Percentiles rank a stretch among this genome's conserved stretches.
phyloP scores from a whole-genome alignment of 2,888 invertebrate species.

The Erynnis tages region DNA sequence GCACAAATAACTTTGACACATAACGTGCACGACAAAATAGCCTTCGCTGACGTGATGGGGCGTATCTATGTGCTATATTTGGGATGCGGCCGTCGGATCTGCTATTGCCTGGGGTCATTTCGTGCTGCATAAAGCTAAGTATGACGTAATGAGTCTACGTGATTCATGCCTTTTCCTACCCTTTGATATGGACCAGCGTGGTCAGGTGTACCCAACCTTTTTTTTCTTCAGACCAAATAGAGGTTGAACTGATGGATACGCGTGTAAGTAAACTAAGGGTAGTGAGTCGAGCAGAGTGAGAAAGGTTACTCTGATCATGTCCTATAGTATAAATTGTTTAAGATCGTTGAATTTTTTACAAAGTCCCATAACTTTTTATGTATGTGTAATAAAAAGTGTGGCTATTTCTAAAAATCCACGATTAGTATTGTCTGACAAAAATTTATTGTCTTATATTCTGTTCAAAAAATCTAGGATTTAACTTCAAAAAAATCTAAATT shows the following conservation, averaged over 20 bases:
- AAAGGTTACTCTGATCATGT: too few relatives aligned
- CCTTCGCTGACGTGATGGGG: slow-evolving; percentile 44
- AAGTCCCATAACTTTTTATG: too few relatives aligned
- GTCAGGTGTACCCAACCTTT: slow-evolving; percentile 4
- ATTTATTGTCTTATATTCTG: too few relatives aligned
- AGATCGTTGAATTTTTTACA: neutral
- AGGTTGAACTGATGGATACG: neutral
- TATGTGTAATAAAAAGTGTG: too few relatives aligned
- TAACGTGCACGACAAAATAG: slow-evolving; percentile 28
- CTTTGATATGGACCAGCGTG: slow-evolving; percentile 19
- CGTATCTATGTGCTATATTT: slow-evolving; percentile 46
- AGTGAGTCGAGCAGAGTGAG: too few relatives aligned
- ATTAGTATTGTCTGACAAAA: too few relatives aligned
- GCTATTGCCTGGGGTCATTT: slow-evolving; percentile 43
- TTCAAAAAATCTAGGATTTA: too few relatives aligned
- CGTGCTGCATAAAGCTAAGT: slow-evolving; percentile 38
- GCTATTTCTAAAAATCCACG: too few relatives aligned
- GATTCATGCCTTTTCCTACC: slow-evolving; percentile 27
- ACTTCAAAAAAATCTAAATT: too few relatives aligned
- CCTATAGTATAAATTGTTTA: neutral
- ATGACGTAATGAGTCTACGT: slow-evolving; percentile 27
- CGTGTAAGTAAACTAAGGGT: too few relatives aligned
- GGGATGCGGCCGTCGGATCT: slow-evolving; percentile 38
- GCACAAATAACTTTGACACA: slow-evolving; percentile 29
- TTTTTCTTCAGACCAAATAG: neutral